phyloP scores from a whole-genome alignment of 2,797 vertebrate species.

The Typhlichthys eigenmanni region DNA sequence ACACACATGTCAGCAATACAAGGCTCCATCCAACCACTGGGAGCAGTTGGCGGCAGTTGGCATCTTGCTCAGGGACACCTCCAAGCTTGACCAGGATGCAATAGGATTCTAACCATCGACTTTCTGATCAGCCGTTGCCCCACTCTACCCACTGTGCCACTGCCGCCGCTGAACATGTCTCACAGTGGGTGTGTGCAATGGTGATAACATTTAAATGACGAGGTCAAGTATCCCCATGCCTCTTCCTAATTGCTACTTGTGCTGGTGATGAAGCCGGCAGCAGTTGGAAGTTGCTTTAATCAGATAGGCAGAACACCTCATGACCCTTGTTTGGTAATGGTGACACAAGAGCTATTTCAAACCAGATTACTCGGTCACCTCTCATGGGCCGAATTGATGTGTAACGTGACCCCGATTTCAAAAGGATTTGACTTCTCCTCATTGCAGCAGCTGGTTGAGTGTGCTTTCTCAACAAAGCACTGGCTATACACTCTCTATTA shows the following conservation, averaged over 20 bases:
- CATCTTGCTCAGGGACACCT: too few species aligned
- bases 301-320: not conserved
- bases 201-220: not conserved
- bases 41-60: too few species aligned
- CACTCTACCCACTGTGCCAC: too few species aligned
- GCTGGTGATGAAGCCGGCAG: not conserved
- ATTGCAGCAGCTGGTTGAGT: constrained; percentile 9
- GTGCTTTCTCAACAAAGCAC: constrained; percentile 5
- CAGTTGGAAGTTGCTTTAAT: too few species aligned
- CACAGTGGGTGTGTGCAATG: not conserved
- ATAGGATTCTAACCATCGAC: too few species aligned
- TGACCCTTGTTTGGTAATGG: not conserved
- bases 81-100: too few species aligned
- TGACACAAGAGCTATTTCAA: constrained; percentile 14
- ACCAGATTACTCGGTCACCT: constrained; percentile 55
- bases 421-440: constrained; percentile 1
- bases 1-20: too few species aligned
- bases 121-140: too few species aligned
- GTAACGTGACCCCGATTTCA: constrained; percentile 19
- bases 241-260: not conserved
- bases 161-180: too few species aligned
- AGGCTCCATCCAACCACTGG: too few species aligned
- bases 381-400: constrained; percentile 35
- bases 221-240: not conserved
- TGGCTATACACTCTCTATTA: constrained; percentile 13